Evolutionary conservation across 2,888 invertebrate genomes (phyloP).

Genomic region (Vanessa cardui): DNA sequence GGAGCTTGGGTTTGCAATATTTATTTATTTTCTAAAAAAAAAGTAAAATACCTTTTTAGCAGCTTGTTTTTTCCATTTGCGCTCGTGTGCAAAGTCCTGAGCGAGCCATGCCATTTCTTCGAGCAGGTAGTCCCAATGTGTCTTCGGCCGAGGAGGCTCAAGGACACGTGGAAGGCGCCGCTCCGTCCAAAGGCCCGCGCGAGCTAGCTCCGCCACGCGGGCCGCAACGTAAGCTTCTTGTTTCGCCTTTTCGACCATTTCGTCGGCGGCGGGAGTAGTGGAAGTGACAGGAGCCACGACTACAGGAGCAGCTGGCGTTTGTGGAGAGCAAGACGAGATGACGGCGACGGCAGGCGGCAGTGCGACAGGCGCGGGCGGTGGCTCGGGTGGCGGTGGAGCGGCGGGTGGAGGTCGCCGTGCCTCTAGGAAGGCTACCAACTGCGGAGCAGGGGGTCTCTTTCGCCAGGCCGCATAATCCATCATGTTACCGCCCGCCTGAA

Average conservation of each 20-base stretch:
- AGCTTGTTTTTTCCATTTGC: slow-evolving; percentile 98
- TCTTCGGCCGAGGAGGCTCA: slow-evolving; percentile 94
- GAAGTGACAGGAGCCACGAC: slow-evolving; percentile 70
- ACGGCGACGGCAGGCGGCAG: slow-evolving; percentile 86
- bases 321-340: slow-evolving; percentile 83
- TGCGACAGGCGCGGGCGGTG: slow-evolving; percentile 80
- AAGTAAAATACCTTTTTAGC: slow-evolving; percentile 88
- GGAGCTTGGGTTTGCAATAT: too few species aligned
- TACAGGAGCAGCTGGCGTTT: slow-evolving; percentile 58
- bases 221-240: slow-evolving; percentile 97
- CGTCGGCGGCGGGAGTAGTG: slow-evolving; percentile 68
- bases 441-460: slow-evolving; percentile 89
- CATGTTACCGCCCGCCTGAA: slow-evolving; percentile 93
- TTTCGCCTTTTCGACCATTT: slow-evolving; percentile 72
- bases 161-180: slow-evolving; percentile 95
- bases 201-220: slow-evolving; percentile 94
- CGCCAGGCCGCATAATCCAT: slow-evolving; percentile 94
- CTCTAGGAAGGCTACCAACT: slow-evolving; percentile 88
- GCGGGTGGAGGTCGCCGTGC: slow-evolving; percentile 85
- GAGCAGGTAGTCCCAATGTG: slow-evolving; percentile 99
- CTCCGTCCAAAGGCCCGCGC: slow-evolving; percentile 97
- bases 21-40: too few species aligned
- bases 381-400: slow-evolving; percentile 84
- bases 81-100: slow-evolving; percentile 98
- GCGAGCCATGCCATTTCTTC: slow-evolving; percentile 99